Evolutionary conservation across 2,888 invertebrate species (phyloP), one percentile per base, ranked within the genome.

Genomic region (Diarsia mendica): DNA sequence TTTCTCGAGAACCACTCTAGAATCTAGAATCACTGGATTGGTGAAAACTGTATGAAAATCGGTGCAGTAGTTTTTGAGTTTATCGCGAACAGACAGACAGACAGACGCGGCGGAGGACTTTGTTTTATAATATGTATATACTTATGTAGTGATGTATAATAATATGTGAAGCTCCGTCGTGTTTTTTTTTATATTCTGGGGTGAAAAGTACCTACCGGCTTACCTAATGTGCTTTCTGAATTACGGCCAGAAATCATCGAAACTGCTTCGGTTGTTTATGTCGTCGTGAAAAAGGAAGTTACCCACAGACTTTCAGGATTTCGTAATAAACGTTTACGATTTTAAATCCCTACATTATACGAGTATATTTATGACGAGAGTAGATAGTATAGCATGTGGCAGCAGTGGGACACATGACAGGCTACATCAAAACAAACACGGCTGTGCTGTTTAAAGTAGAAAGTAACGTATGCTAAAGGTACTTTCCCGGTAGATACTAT

Each of bases 121-220:
- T 39, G 5, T 39, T 39, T 39, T 39, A 39, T 5, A 39, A 39
- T 39, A 39, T 39, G 6, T 2, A 39, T 39, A n/a, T n/a, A n/a
- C n/a, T n/a, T n/a, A n/a, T n/a, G n/a, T n/a, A n/a, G n/a, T n/a
- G n/a, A n/a, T n/a, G n/a, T n/a, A n/a, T n/a, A n/a, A n/a, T 39
- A 2, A 44, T 44, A 44, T 44, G 60, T 23, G 33, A 33, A 64
- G 49, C 23, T 72, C 51, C n/a, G 5, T 44, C 13, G 23, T 51
- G 23, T 46, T 65, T 55, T 77, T 46, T 65, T 55, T 77, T 65
- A 73, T 80, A 51, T 72, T 65, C 44, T 2, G 51, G 2, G 23
- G 46, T 20, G 18, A 65, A 60, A 80, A 80, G 15, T 28, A 51
- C 9, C 1, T n/a, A 49, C 11, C 5, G 18, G 20, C 44, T 4